Evolutionary conservation across 1,140 invertebrate species (phyloP).

Genomic region (Gonatopus flavifemur): DNA sequence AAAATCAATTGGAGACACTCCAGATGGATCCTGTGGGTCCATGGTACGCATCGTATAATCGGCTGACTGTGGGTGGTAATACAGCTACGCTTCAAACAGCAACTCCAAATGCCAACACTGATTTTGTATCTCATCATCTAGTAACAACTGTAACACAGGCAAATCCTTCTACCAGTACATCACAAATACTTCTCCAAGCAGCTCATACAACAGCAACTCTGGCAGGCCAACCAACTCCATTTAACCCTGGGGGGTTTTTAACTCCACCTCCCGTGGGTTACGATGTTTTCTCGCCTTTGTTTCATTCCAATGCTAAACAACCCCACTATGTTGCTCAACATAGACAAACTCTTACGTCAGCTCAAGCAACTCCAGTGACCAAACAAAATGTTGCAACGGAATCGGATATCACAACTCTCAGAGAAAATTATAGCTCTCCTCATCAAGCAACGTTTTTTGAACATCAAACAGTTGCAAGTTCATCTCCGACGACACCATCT

Average conservation of each 20-base stretch:
- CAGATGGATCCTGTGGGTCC: conserved; percentile 77
- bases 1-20: no score
- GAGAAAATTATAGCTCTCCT: conserved; percentile 61
- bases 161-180: conserved; percentile 62
- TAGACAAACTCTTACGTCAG: conserved; percentile 61
- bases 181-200: conserved; percentile 65
- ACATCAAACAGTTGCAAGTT: conserved; percentile 58
- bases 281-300: conserved; percentile 72
- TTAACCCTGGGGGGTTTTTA: conserved; percentile 70
- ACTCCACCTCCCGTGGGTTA: conserved; percentile 69
- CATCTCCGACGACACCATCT: conserved; percentile 57
- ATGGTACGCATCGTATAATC: conserved; percentile 77
- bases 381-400: conserved; percentile 61
- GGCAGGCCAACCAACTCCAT: conserved; percentile 65
- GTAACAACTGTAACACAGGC: conserved; percentile 51
- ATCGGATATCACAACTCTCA: conserved; percentile 61
- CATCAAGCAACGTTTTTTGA: conserved; percentile 68
- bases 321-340: conserved; percentile 64
- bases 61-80: conserved; percentile 64
- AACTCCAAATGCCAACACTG: conserved; percentile 54
- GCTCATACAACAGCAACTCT: conserved; percentile 64
- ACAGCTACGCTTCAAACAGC: conserved; percentile 57
- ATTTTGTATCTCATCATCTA: conserved; percentile 66
- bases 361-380: conserved; percentile 55
- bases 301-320: conserved; percentile 68